Evolutionary conservation across 2,888 invertebrate species (phyloP).

Genomic region (Itoplectis maculator): DNA sequence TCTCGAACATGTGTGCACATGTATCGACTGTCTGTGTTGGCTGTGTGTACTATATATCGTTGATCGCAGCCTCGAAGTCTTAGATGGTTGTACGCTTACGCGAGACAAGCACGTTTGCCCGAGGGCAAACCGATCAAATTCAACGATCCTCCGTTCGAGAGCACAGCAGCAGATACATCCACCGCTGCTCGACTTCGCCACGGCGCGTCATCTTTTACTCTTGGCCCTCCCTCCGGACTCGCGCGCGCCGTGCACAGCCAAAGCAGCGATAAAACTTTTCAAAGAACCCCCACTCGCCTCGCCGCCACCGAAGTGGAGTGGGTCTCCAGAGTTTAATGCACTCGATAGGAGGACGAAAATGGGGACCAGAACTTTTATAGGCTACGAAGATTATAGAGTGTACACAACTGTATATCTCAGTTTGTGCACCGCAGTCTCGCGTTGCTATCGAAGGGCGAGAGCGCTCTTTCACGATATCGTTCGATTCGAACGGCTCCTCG

Average conservation of each 20-base stretch:
- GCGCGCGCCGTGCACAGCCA: constrained; percentile 24
- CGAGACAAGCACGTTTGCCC: constrained; percentile 50
- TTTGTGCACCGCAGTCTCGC: too few species aligned
- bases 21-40: not conserved
- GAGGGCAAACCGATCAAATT: constrained; percentile 58
- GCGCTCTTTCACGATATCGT: not conserved
- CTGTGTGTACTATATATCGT: constrained; percentile 6
- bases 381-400: constrained; percentile 1
- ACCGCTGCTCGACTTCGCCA: constrained; percentile 11
- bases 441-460: not conserved
- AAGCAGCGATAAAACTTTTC: constrained; percentile 49
- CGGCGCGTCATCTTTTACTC: constrained; percentile 23
- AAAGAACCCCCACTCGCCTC: constrained; percentile 31
- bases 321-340: constrained; percentile 45
- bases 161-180: constrained; percentile 7
- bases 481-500: not conserved
- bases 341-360: constrained; percentile 32
- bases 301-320: not conserved
- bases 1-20: constrained; percentile 27
- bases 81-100: constrained; percentile 33
- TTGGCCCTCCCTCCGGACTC: not conserved
- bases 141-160: constrained; percentile 39
- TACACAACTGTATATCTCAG: not conserved
- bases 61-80: constrained; percentile 25
- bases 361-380: constrained; percentile 23